phyloP scores from a whole-genome alignment of 2,113 vertebrate species.

The Microtus montanus region DNA sequence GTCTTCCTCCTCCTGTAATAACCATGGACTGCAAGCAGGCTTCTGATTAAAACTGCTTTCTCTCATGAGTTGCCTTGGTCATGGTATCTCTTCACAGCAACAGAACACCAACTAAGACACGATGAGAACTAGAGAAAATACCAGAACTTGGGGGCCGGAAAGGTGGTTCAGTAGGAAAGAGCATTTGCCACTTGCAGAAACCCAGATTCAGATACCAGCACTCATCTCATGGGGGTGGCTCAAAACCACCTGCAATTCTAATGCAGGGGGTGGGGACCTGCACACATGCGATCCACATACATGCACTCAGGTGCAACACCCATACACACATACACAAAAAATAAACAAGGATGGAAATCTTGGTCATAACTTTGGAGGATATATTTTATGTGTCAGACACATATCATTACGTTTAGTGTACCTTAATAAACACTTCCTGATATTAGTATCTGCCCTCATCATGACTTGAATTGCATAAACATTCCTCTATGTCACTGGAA shows the following conservation, averaged over 20 bases:
- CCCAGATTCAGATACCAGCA: not conserved
- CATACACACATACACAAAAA: not conserved
- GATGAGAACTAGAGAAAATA: not conserved
- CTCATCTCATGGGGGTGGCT: not conserved
- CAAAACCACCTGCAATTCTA: not conserved
- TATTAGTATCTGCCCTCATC: not conserved
- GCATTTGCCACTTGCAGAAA: not conserved
- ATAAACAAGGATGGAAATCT: not conserved
- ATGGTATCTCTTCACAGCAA: too few relatives aligned
- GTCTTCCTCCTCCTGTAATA: not conserved
- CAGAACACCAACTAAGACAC: not conserved
- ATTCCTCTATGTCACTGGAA: not conserved
- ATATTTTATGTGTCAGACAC: not conserved
- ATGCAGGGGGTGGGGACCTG: not conserved
- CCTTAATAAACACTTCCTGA: not conserved
- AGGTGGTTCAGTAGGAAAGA: not conserved
- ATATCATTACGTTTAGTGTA: not conserved
- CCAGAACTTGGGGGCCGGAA: not conserved
- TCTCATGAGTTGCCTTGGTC: not conserved
- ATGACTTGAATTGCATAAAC: accelerated
- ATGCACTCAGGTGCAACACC: not conserved
- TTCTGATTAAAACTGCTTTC: not conserved
- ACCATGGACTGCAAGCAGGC: not conserved
- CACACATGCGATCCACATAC: not conserved
- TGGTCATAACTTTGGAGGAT: not conserved